Percentiles rank a stretch among this genome's conserved stretches.
Conservation (phyloP, 1,140 invertebrate species). For the Papilio dardanus region DNA sequence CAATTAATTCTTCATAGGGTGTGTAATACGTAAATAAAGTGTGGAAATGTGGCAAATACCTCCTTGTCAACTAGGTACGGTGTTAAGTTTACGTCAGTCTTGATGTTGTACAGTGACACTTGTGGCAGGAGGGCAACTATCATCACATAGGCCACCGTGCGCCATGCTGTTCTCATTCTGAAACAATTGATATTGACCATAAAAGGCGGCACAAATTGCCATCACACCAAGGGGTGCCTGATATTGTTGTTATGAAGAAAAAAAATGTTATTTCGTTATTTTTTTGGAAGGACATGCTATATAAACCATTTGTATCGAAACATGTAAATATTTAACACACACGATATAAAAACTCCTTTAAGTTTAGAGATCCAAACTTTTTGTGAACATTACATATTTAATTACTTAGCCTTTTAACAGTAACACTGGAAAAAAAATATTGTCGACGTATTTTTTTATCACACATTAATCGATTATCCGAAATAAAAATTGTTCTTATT, state of each 20-base stretch:
- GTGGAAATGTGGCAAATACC: background rate
- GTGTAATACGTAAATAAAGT: background rate
- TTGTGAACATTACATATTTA: background rate
- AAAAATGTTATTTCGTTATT: too few relatives aligned
- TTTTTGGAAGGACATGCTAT: too few relatives aligned
- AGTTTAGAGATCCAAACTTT: background rate
- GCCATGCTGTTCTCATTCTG: conserved; percentile 35
- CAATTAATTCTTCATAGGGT: background rate
- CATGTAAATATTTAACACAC: background rate
- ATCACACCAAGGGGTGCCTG: background rate
- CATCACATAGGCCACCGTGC: conserved; percentile 1
- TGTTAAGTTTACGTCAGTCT: conserved; percentile 3
- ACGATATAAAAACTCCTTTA: too few relatives aligned
- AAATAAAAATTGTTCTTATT: too few relatives aligned
- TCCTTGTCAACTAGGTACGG: conserved; percentile 13
- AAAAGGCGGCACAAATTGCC: background rate
- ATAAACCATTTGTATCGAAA: too few relatives aligned
- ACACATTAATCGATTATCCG: background rate
- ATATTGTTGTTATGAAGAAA: too few relatives aligned
- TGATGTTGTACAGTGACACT: conserved; percentile 17
- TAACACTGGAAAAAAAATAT: background rate
- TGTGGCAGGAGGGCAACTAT: conserved; percentile 22
- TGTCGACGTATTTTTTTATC: background rate
- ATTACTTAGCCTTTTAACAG: background rate
- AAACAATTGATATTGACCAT: conserved; percentile 18